Evolutionary conservation across 1,140 invertebrate genomes (phyloP).

Genomic region (Stegodyphus mimosarum): DNA sequence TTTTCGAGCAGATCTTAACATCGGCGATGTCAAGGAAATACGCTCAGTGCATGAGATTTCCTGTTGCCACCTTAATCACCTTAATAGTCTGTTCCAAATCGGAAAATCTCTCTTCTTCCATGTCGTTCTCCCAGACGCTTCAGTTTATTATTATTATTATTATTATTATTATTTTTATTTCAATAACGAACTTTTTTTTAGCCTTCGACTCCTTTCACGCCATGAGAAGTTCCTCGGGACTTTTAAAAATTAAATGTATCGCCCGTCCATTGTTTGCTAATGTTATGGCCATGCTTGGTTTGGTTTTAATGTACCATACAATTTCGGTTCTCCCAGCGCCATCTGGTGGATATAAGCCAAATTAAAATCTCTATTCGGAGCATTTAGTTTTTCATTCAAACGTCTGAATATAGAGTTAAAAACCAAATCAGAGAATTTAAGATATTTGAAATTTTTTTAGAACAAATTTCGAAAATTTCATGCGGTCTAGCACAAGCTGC

Average conservation of each 20-base stretch:
- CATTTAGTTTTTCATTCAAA: no score
- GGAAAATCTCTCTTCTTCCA: constrained; percentile 50
- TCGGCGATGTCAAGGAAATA: constrained; percentile 52
- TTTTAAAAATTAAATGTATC: constrained; percentile 41
- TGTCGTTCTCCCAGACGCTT: constrained; percentile 27
- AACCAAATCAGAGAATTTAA: no score
- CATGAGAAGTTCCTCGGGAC: constrained; percentile 9
- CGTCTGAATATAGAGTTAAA: no score
- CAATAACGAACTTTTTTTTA: constrained; percentile 31
- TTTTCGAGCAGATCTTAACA: not conserved
- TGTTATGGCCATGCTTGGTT: constrained; percentile 21
- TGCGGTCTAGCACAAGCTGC: no score
- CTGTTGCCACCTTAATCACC: constrained; percentile 49
- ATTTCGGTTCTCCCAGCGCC: not conserved
- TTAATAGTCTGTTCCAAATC: constrained; percentile 51
- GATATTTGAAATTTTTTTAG: no score
- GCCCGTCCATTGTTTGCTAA: constrained; percentile 23
- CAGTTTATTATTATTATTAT: not conserved
- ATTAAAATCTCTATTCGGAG: no score
- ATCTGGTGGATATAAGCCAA: not conserved
- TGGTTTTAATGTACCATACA: not conserved
- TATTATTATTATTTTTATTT: constrained; percentile 4
- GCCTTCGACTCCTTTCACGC: constrained; percentile 3
- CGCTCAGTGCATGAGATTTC: constrained; percentile 51
- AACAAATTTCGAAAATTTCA: no score